phyloP scores from a whole-genome alignment of 1,140 invertebrate species.

The Drosophila saltans region DNA sequence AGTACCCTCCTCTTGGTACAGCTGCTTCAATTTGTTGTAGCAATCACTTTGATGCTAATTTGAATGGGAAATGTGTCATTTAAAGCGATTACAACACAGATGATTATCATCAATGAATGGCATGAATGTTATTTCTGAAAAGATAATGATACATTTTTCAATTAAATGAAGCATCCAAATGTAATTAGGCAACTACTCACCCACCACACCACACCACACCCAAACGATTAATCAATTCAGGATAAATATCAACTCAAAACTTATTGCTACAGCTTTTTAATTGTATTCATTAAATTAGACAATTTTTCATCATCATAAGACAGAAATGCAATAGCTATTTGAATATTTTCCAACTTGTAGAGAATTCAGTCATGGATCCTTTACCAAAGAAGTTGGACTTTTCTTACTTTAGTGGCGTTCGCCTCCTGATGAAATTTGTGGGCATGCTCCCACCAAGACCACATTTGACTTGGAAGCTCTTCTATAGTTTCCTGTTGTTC shows the following conservation, averaged over 20 bases:
- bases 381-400: constrained; percentile 42
- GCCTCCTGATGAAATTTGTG: constrained; percentile 41
- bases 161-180: background rate
- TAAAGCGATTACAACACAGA: constrained; percentile 58
- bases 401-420: constrained; percentile 36
- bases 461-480: constrained; percentile 10
- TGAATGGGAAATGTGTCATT: constrained; percentile 77
- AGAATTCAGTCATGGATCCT: constrained; percentile 45
- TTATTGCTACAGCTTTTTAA: no score
- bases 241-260: no score
- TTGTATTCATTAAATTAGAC: no score
- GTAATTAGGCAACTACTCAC: background rate
- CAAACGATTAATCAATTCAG: no score
- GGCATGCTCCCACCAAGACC: constrained; percentile 34
- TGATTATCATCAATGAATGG: constrained; percentile 49
- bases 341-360: background rate
- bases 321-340: constrained; percentile 22
- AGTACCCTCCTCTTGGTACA: constrained; percentile 36
- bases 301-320: no score
- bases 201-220: no score
- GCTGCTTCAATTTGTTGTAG: constrained; percentile 53
- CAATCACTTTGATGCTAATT: constrained; percentile 76
- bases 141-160: constrained; percentile 3
- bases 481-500: constrained; percentile 7
- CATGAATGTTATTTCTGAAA: background rate